Percentiles rank a stretch among this genome's conserved stretches.
These are phyloP conservation scores for Ceraclea dissimilis DNA, from an alignment of 2,888 invertebrate genomes.

Conservation along the genomic window DNA sequence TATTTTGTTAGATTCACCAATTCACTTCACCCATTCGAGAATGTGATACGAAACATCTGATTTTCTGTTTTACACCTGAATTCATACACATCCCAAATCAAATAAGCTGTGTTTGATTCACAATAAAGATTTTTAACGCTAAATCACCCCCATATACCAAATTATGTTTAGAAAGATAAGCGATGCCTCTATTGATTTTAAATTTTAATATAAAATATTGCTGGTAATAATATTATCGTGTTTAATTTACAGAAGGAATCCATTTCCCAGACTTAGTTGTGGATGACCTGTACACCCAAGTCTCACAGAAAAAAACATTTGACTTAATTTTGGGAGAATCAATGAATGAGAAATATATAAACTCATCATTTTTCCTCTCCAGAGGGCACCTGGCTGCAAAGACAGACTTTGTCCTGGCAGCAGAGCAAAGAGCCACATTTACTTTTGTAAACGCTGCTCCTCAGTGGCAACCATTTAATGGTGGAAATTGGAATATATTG, in stretches of 20 bases:
- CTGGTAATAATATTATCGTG: too few species aligned
- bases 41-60: too few species aligned
- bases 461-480: conserved; percentile 59
- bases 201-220: too few species aligned
- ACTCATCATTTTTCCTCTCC: conserved; percentile 40
- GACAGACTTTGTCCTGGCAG: conserved; percentile 53
- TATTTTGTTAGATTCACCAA: too few species aligned
- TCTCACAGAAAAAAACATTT: conserved; percentile 14
- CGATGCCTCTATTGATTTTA: too few species aligned
- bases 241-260: conserved; percentile 13
- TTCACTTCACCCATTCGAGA: too few species aligned
- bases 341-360: conserved; percentile 37
- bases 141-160: too few species aligned
- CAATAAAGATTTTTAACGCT: too few species aligned
- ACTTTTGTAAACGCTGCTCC: conserved; percentile 59
- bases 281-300: conserved; percentile 18
- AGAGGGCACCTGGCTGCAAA: conserved; percentile 57
- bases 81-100: too few species aligned
- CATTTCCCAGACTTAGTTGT: conserved; percentile 20
- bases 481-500: conserved; percentile 50
- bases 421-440: conserved; percentile 52
- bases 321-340: conserved; percentile 14
- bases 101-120: too few species aligned
- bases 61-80: too few species aligned
- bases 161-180: too few species aligned